Evolutionary conservation across 1,140 invertebrate genomes (phyloP).

Genomic region (Sycophaga agraensis): DNA sequence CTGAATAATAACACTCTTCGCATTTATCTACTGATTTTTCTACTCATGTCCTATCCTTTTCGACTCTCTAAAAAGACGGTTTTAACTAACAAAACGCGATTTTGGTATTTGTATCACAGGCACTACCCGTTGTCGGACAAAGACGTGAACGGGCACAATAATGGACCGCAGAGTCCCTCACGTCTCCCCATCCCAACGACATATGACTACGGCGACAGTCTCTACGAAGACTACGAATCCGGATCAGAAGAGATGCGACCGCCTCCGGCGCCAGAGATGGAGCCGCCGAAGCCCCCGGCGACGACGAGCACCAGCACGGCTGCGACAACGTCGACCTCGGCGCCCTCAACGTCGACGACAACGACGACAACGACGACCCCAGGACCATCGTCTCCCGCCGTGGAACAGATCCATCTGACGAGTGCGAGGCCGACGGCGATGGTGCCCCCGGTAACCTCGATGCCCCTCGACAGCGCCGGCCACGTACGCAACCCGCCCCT

Average conservation of each 20-base stretch:
- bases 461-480: slow-evolving; percentile 38
- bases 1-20: too few species aligned
- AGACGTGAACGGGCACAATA: slow-evolving; percentile 32
- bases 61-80: too few species aligned
- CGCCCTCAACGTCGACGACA: background rate
- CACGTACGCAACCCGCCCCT: slow-evolving; percentile 4
- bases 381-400: too few species aligned
- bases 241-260: slow-evolving; percentile 22
- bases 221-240: slow-evolving; percentile 44
- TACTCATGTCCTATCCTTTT: too few species aligned
- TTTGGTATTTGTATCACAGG: background rate
- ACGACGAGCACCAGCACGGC: background rate
- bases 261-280: background rate
- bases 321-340: slow-evolving; percentile 2
- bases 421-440: background rate
- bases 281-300: slow-evolving; percentile 5
- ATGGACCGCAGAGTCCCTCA: slow-evolving; percentile 29
- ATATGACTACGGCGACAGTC: slow-evolving; percentile 33
- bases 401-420: too few species aligned
- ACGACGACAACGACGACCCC: background rate
- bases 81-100: too few species aligned
- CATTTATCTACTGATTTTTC: too few species aligned
- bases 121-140: slow-evolving; percentile 10
- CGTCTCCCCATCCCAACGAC: slow-evolving; percentile 23
- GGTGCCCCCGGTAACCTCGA: slow-evolving; percentile 36